Evolutionary conservation across 92 coral and sea anemone genomes (phyloP).

Genomic region (Meandrina meandrites): DNA sequence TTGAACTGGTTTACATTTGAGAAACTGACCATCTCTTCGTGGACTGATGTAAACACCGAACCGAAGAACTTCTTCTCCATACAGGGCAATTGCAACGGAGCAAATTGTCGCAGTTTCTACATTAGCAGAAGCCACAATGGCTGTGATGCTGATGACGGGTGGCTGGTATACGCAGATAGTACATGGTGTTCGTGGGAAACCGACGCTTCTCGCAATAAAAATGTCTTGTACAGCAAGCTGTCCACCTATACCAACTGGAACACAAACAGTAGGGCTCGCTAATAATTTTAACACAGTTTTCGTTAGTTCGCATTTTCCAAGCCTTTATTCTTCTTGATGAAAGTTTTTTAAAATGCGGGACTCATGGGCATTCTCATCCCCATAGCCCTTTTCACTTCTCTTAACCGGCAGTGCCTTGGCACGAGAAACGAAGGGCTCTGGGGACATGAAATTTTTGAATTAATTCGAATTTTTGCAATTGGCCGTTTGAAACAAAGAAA

Average conservation of each 20-base stretch:
- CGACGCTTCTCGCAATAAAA: not conserved
- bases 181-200: constrained; percentile 30
- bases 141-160: constrained; percentile 49
- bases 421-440: too few species aligned
- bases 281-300: not conserved
- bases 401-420: too few species aligned
- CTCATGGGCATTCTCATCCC: too few species aligned
- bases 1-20: constrained; percentile 47
- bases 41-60: constrained; percentile 53
- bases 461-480: too few species aligned
- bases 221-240: constrained; percentile 25
- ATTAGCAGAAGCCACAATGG: constrained; percentile 55
- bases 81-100: not conserved
- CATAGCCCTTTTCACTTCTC: too few species aligned
- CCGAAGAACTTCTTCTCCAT: constrained; percentile 55
- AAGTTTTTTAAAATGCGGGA: too few species aligned
- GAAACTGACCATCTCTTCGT: constrained; percentile 50
- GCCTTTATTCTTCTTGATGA: not conserved
- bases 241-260: constrained; percentile 31
- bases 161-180: constrained; percentile 16
- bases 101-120: constrained; percentile 39
- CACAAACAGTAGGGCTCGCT: not conserved
- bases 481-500: too few species aligned
- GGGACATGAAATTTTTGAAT: too few species aligned
- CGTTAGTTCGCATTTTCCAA: not conserved